Conservation (phyloP, 2,888 invertebrate genomes). For the Caenorhabditis sp. region DNA sequence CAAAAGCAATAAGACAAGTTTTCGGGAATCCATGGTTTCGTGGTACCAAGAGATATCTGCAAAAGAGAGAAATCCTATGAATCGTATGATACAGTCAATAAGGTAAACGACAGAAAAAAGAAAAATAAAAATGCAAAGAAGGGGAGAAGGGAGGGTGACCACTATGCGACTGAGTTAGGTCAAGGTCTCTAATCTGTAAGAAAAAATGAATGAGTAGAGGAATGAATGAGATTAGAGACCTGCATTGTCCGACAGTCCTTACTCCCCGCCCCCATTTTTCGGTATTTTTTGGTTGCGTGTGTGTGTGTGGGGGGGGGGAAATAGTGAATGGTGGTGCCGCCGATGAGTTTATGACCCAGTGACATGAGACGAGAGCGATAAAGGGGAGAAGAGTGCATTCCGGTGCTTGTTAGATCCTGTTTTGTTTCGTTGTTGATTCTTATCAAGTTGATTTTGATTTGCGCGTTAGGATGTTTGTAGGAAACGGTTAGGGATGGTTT, state of each 20-base stretch:
- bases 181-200: constrained; percentile 22
- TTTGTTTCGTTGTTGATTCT: background rate
- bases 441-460: background rate
- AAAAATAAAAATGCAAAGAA: background rate
- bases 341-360: background rate
- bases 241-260: background rate
- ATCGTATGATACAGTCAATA: no score
- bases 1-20: constrained; percentile 31
- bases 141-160: background rate
- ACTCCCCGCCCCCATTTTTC: background rate
- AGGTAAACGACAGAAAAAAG: no score
- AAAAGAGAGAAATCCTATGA: no score
- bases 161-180: constrained; percentile 23
- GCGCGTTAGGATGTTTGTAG: no score
- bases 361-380: background rate
- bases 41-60: background rate
- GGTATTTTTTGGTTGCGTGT: background rate
- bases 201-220: background rate
- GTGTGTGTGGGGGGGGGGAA: background rate
- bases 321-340: background rate
- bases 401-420: background rate
- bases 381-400: background rate
- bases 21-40: constrained; percentile 10
- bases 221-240: constrained; percentile 2
- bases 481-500: no score